These are phyloP conservation scores for Drosophila mimica DNA, from an alignment of 2,888 invertebrate species.

Conservation along the genomic window DNA sequence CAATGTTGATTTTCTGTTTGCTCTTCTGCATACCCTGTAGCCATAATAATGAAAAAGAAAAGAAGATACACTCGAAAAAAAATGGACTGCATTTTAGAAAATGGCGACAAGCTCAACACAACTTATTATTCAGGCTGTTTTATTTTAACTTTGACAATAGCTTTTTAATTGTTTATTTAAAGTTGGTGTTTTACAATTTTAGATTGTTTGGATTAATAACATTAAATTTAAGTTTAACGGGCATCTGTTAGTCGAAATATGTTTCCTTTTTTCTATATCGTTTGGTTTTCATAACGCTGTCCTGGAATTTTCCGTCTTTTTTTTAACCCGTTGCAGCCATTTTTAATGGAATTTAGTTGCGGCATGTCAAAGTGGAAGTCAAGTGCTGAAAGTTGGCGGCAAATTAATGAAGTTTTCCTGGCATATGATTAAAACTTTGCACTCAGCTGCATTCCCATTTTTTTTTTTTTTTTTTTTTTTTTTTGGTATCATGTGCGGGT, in stretches of 20 bases:
- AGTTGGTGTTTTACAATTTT: fast-evolving
- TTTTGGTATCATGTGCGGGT: constrained; percentile 35
- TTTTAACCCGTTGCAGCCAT: constrained; percentile 27
- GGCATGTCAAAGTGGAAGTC: constrained; percentile 43
- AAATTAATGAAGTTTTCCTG: constrained; percentile 71
- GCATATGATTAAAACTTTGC: constrained; percentile 76
- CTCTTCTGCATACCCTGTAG: constrained; percentile 2
- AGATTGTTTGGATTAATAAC: background rate
- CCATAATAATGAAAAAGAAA: background rate
- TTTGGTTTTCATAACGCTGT: constrained; percentile 30
- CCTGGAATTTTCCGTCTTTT: background rate
- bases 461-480: constrained; percentile 4
- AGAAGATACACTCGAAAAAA: background rate
- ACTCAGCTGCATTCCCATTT: constrained; percentile 44
- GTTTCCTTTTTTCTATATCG: constrained; percentile 33
- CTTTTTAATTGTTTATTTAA: background rate
- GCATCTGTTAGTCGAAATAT: constrained; percentile 1
- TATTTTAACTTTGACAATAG: background rate
- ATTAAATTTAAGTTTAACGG: background rate
- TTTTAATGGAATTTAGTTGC: constrained; percentile 56
- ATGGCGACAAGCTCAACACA: background rate
- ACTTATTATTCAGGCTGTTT: background rate
- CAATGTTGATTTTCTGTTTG: background rate
- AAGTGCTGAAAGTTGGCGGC: constrained; percentile 59
- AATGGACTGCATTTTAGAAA: fast-evolving